Base-by-base conservation (phyloP, 2,888 invertebrate species). In the Brachylomia viminalis region DNA sequence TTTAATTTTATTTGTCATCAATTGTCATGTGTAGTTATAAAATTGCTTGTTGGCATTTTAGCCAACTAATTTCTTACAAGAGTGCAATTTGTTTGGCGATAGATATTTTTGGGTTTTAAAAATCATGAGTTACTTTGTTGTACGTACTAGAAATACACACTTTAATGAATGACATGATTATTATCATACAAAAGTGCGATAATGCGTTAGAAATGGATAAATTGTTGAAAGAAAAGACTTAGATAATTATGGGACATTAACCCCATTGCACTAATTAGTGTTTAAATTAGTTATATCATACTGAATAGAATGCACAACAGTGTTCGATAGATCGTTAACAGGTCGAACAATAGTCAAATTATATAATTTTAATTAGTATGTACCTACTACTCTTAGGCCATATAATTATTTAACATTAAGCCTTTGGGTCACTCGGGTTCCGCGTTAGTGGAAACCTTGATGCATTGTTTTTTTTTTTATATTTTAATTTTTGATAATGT, bases 301-400 rank as follows among this genome's bases (percentile, higher is more conserved):
- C 8, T 42, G 17, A 23, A 67, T 52, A 81, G 17, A 67, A 65
- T 30, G 45, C 13, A 64, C 42, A 49, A 78, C 20, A 59, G 61
- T 30, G 33, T 67, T 6, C 30, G 27, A 72, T 72, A 79, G 2
- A 33, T 58, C 20, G 30, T 23, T 58, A 23, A 56, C 20, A 61
- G 65, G 6, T 38, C 13, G 54, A 69, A 74, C 80, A 80, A 83
- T 77, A n/a, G 64, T 45, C 13, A n/a, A 42, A 69, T 83, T 74
- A 74, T 74, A 69, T 77, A 83, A 72, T 23, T 54, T 54, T 72
- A 80, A 80, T 80, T 77, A 77, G 54, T 80, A 58, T 66, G 17
- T 56, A 27, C 42, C 42, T 42, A 42, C 67, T 79, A 76, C 59
- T 67, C 52, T 72, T 58, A 33, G 77, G 72, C 62, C n/a, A 70